Conservation (phyloP, 2,797 vertebrate genomes). For the Heliangelus exortis region DNA sequence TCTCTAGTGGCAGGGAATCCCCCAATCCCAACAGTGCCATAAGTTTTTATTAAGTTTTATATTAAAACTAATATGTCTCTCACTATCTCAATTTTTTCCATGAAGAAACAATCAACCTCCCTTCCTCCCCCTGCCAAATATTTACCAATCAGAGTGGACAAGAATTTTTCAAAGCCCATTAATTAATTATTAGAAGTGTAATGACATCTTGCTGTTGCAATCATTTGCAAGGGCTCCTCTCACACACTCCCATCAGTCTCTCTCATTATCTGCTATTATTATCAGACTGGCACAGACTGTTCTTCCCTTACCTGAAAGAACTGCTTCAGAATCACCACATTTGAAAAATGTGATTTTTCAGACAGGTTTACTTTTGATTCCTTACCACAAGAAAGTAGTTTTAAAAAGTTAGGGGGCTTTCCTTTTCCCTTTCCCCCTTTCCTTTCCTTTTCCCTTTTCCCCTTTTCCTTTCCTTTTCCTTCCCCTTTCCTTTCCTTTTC, state of each 20-base stretch:
- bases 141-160: rapidly evolving
- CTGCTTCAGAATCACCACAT: not conserved
- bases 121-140: not conserved
- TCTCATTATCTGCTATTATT: not conserved
- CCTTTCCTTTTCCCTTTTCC: too few relatives aligned
- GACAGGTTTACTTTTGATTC: not conserved
- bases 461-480: too few relatives aligned
- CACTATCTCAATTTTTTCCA: not conserved
- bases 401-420: not conserved
- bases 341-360: not conserved
- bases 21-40: not conserved
- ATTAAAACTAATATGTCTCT: not conserved
- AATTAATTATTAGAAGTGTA: not conserved
- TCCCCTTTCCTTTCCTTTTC: too few relatives aligned
- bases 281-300: not conserved
- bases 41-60: not conserved
- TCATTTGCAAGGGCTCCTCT: not conserved
- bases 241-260: not conserved
- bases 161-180: not conserved
- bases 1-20: not conserved
- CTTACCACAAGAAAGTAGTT: not conserved
- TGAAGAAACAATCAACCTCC: not conserved
- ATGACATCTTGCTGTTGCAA: not conserved
- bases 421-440: not conserved
- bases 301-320: not conserved